These are phyloP conservation scores for Litocranius walleri DNA, from an alignment of 2,113 vertebrate genomes.

Conservation along the genomic window DNA sequence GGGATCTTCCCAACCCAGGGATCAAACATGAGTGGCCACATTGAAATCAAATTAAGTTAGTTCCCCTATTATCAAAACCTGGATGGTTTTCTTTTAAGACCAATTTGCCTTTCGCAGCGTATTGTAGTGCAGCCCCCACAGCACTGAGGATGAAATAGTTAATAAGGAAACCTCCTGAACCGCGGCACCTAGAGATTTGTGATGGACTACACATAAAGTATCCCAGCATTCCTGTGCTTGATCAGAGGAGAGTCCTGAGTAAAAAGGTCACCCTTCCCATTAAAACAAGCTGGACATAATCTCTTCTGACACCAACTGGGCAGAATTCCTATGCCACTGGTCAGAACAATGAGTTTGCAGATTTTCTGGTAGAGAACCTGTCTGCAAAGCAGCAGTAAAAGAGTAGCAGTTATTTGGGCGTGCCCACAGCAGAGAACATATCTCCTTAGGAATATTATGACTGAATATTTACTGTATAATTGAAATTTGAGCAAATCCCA, in stretches of 20 bases:
- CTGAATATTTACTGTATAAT: neutral
- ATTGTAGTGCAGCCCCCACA: neutral
- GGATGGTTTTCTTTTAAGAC: neutral
- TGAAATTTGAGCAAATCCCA: neutral
- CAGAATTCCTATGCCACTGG: neutral
- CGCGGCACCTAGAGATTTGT: neutral
- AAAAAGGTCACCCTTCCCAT: neutral
- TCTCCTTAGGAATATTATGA: neutral
- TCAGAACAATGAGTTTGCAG: neutral
- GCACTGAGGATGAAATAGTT: neutral
- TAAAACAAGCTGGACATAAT: neutral
- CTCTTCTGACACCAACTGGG: neutral
- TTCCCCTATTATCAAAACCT: neutral
- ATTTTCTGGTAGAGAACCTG: neutral
- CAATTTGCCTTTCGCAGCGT: neutral
- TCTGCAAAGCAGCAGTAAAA: neutral
- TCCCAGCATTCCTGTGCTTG: neutral
- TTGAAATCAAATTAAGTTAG: neutral
- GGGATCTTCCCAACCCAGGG: neutral
- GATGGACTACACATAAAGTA: neutral
- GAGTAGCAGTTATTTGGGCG: neutral
- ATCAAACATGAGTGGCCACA: neutral
- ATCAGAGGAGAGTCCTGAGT: neutral
- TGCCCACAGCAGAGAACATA: neutral
- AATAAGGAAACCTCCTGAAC: neutral